Evolutionary conservation across 1,140 invertebrate species (phyloP), one percentile per base, ranked within the genome.

Genomic region (Drosophila suzukii): DNA sequence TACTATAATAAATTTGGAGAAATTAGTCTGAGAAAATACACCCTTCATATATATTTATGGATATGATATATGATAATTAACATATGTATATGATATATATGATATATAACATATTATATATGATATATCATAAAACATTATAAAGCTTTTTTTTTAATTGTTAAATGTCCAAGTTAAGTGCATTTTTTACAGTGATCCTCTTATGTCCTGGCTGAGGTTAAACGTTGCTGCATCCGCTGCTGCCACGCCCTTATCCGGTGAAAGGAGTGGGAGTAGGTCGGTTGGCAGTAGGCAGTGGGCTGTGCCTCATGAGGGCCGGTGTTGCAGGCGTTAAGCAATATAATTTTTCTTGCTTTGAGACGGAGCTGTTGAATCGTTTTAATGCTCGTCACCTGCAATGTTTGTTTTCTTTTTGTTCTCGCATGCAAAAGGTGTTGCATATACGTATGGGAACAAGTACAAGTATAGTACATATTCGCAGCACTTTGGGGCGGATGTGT

Each of bases 291-390:
- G 6, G 3, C 8, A 13, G 50, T 13, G 32, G 44, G 24, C 13
- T 36, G 24, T 17, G 10, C 7, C 46, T 3, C 47, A 17, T 24
- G 17, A 12, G 30, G 24, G 30, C 11, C 27, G 20, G 43, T 58
- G 51, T 36, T 68, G 60, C 66, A 62, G 77, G 78, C 78, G 78
- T 81, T 62, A 81, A 82, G 79, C 79, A 74, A 82, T 82, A 78
- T 82, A 78, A 82, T 82, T 82, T 82, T 75, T 77, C 78, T 79
- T 72, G 70, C 75, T 82, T 90, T 90, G 81, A 77, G 81, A 50
- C 73, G 78, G 53, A 90, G 85, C 75, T 90, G 81, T 90, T 90
- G 85, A 90, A 90, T 89, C 85, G 81, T 90, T 90, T 90, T 90
- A 90, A 90, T 85, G 81, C 75, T 82, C 81, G 81, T 85, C 85